Base-by-base conservation (phyloP, 2,888 invertebrate genomes). In the Salticus scenicus region DNA sequence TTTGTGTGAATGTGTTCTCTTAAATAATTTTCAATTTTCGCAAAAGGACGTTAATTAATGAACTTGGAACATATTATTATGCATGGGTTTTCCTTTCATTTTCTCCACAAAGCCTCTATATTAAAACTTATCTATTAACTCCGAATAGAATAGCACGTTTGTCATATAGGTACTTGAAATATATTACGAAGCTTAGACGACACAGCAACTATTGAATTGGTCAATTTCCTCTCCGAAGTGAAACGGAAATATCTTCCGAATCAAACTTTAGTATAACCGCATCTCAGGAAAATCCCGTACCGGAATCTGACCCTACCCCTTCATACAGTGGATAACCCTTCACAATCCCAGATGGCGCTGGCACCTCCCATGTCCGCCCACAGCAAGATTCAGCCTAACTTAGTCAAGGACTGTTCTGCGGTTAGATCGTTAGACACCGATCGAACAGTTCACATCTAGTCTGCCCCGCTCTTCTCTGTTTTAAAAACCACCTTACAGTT, bases 351-450 rank as follows among this genome's bases (percentile, higher is more conserved):
- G 57, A 57, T 57, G 57, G 57, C 57, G 57, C 57, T 57, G 2
- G 42, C 57, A 24, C 57, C 57, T 47, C 47, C 57, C 8, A 7
- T n/a, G 20, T 24, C 57, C 24, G 24, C 57, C 57, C 20, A n/a
- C 20, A 24, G 57, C 57, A 17, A 57, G 57, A 57, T 57, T 57
- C 57, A 4, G 57, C 24, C 24, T 24, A 57, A 57, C 57, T 57
- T 57, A 57, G 57, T 57, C 57, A 57, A 57, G 57, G 57, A 57
- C 57, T 24, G 24, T 5, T 47, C 57, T 57, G 57, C 24, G 57
- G 57, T 57, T 57, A 57, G 57, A 57, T 57, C 57, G 57, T 57
- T 57, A 57, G 5, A 57, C 12, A 57, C 57, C 57, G 57, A 57
- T 57, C 57, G 57, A 57, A 57, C 14, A 12, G 24, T 57, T 57